These are phyloP conservation scores for Phanerotoma sp. DNA, from an alignment of 2,888 invertebrate genomes.

Conservation along the genomic window DNA sequence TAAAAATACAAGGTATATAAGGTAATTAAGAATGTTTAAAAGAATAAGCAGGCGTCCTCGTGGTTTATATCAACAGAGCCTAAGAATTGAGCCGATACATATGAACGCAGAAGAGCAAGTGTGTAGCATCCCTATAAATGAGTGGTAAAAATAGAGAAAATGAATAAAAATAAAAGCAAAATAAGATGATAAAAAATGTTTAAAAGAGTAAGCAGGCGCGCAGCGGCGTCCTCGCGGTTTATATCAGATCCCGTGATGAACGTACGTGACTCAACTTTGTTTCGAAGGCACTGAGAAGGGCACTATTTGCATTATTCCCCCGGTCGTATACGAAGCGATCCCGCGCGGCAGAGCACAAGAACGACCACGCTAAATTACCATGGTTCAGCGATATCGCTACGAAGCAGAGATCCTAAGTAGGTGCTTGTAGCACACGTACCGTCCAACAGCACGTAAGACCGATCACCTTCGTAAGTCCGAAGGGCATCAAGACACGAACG, in stretches of 20 bases:
- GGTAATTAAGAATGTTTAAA: too few relatives aligned
- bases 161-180: too few relatives aligned
- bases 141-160: too few relatives aligned
- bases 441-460: slow-evolving; percentile 21
- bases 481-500: slow-evolving; percentile 26
- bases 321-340: slow-evolving; percentile 14
- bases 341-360: slow-evolving; percentile 18
- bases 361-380: slow-evolving; percentile 31
- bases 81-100: neutral
- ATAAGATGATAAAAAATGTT: too few relatives aligned
- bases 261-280: slow-evolving; percentile 30
- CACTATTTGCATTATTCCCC: slow-evolving; percentile 27
- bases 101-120: neutral
- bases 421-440: slow-evolving; percentile 25
- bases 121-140: too few relatives aligned
- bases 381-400: slow-evolving; percentile 31
- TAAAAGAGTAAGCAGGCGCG: slow-evolving; percentile 4
- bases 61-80: too few relatives aligned
- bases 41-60: too few relatives aligned
- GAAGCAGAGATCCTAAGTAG: slow-evolving; percentile 29
- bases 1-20: too few relatives aligned
- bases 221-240: slow-evolving; percentile 15
- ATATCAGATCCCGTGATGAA: slow-evolving; percentile 30
- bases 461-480: slow-evolving; percentile 22
- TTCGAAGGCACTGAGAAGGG: slow-evolving; percentile 19